A percentile compares a stretch with the other conserved stretches of the same genome.
These are phyloP conservation scores for Cichlasoma orientale DNA, from an alignment of 2,797 vertebrate genomes.

Conservation along the genomic window DNA sequence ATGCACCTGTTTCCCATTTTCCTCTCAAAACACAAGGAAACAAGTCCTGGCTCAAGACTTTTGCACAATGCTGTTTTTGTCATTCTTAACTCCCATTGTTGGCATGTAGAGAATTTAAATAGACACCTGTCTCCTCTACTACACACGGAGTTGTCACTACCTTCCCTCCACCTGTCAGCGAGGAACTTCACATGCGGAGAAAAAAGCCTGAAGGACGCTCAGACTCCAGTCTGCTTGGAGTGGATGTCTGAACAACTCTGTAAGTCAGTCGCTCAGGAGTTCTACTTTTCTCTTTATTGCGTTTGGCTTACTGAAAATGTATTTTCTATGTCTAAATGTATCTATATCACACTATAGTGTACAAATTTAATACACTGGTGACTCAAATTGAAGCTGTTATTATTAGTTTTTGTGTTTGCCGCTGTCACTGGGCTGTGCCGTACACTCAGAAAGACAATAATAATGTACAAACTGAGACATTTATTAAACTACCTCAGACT, in stretches of 20 bases:
- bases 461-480: neutral
- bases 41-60: neutral
- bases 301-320: neutral
- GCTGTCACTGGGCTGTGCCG: neutral
- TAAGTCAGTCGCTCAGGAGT: neutral
- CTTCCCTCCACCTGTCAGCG: slow-evolving; percentile 7
- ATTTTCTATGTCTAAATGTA: slow-evolving; percentile 7
- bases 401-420: slow-evolving; percentile 21
- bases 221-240: neutral
- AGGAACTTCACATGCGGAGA: neutral
- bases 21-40: neutral
- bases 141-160: neutral
- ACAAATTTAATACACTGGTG: slow-evolving; percentile 9
- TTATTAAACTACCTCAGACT: neutral
- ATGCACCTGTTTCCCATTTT: neutral
- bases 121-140: slow-evolving; percentile 1
- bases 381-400: slow-evolving; percentile 9
- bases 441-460: neutral
- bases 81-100: neutral
- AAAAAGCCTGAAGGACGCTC: neutral
- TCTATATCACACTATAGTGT: slow-evolving; percentile 1
- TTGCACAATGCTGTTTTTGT: neutral
- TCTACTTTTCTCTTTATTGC: neutral
- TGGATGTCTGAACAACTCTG: neutral
- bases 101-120: slow-evolving; percentile 2